Percentiles rank a stretch among this genome's conserved stretches.
phyloP scores from a whole-genome alignment of 2,113 vertebrate genomes.

The Cromileptes altivelis region DNA sequence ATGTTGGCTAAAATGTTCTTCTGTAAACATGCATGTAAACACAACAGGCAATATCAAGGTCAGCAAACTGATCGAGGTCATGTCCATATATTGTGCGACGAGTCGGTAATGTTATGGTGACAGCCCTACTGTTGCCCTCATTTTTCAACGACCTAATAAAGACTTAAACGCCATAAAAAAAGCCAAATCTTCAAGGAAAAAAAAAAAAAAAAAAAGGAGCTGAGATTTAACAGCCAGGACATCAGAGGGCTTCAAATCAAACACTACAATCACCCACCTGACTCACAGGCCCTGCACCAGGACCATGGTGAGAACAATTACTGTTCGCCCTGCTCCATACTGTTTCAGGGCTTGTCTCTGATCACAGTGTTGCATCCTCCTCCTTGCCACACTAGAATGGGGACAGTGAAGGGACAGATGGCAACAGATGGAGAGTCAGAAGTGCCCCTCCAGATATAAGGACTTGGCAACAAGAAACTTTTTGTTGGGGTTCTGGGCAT shows the following conservation, averaged over 20 bases:
- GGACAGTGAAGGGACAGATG: slow-evolving; percentile 81
- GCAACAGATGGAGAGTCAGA: slow-evolving; percentile 85
- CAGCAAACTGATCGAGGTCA: no score
- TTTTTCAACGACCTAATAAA: neutral
- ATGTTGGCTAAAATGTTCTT: no score
- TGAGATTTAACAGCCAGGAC: slow-evolving; percentile 2
- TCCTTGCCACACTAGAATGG: slow-evolving; percentile 69
- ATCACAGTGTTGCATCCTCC: slow-evolving; percentile 53
- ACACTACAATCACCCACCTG: slow-evolving; percentile 26
- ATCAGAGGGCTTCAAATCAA: slow-evolving; percentile 42
- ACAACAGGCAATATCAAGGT: no score
- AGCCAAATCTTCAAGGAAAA: neutral
- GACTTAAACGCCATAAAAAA: neutral
- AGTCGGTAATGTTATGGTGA: no score
- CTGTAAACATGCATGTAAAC: no score
- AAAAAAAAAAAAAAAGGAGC: neutral
- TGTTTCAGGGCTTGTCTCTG: slow-evolving; percentile 62
- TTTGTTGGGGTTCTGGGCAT: slow-evolving; percentile 78
- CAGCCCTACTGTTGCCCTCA: neutral
- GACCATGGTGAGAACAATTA: slow-evolving; percentile 74
- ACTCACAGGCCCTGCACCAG: slow-evolving; percentile 56
- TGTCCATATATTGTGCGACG: no score
- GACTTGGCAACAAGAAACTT: slow-evolving; percentile 77
- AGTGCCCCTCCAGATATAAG: slow-evolving; percentile 81
- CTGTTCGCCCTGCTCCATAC: slow-evolving; percentile 45